These are phyloP conservation scores for Gibbula magus DNA, from an alignment of 2,888 invertebrate genomes.

Conservation along the genomic window DNA sequence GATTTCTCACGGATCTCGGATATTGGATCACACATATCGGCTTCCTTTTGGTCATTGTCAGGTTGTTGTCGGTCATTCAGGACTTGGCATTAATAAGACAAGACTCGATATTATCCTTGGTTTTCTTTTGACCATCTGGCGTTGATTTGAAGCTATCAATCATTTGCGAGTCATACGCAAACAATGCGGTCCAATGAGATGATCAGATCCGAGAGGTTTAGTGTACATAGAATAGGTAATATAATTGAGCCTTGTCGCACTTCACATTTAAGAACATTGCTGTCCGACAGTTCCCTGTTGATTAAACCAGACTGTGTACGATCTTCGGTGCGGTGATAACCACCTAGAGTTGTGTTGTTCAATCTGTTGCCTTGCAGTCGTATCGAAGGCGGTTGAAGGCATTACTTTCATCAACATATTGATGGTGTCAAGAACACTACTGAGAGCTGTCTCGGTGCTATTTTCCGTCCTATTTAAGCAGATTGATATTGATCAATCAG, in stretches of 20 bases:
- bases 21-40: not conserved
- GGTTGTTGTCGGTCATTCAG: not conserved
- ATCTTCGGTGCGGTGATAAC: not conserved
- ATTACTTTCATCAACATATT: not conserved
- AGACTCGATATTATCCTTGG: not conserved
- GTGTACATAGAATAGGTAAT: not conserved
- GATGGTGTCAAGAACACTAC: too few species aligned
- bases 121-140: not conserved
- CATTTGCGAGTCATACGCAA: not conserved
- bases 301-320: too few species aligned
- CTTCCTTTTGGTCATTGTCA: not conserved
- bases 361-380: not conserved
- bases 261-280: not conserved
- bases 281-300: too few species aligned
- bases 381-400: too few species aligned
- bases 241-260: not conserved
- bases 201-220: not conserved
- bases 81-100: not conserved
- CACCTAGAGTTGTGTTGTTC: too few species aligned
- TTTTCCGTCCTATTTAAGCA: not conserved
- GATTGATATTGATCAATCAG: too few species aligned
- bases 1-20: not conserved
- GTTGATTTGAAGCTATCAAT: not conserved
- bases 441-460: not conserved
- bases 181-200: not conserved